These are phyloP conservation scores for Vulpes vulpes DNA, from an alignment of 2,113 vertebrate genomes.

Conservation along the genomic window DNA sequence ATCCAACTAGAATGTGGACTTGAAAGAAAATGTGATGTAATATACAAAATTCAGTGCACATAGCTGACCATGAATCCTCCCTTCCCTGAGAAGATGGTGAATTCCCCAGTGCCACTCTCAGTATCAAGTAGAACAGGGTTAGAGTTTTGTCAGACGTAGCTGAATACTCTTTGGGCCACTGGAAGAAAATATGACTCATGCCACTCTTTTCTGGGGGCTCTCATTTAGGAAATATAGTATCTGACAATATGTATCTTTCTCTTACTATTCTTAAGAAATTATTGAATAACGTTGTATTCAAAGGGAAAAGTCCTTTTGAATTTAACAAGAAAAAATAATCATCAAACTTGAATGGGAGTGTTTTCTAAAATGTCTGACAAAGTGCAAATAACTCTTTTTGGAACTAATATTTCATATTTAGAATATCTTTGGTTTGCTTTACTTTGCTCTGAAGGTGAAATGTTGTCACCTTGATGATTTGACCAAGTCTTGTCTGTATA, in stretches of 20 bases:
- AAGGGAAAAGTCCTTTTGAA: not conserved
- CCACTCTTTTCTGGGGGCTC: not conserved
- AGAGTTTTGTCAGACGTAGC: not conserved
- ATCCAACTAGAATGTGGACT: not conserved
- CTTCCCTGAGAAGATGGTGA: not conserved
- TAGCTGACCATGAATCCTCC: not conserved
- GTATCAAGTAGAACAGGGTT: not conserved
- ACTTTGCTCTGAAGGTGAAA: not conserved
- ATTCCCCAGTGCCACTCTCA: not conserved
- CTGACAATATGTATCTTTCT: not conserved
- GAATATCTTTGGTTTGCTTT: constrained; percentile 56
- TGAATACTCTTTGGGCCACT: not conserved
- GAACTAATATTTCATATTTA: constrained; percentile 64
- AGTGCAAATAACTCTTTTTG: not conserved
- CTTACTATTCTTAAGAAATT: not conserved
- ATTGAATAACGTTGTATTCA: not conserved
- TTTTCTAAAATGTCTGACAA: constrained; percentile 43
- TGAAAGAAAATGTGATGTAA: not conserved
- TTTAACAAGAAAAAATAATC: not conserved
- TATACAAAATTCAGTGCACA: not conserved
- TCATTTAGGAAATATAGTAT: not conserved
- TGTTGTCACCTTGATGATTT: constrained; percentile 69
- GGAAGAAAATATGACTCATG: not conserved
- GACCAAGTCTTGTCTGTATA: constrained; percentile 55
- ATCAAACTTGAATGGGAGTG: constrained; percentile 4